These are phyloP conservation scores for Dynastes maya DNA, from an alignment of 2,888 invertebrate genomes.

Conservation along the genomic window DNA sequence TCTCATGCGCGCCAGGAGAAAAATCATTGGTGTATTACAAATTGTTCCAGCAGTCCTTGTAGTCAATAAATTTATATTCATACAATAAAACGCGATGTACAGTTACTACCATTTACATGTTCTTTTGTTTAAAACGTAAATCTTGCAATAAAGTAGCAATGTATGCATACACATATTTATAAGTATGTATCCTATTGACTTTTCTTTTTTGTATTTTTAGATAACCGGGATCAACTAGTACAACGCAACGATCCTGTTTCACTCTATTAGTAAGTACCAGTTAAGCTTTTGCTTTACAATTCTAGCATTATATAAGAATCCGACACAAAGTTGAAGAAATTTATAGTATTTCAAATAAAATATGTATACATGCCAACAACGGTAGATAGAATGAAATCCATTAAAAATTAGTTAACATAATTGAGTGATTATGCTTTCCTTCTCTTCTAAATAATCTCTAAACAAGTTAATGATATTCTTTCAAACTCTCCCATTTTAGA, in stretches of 20 bases:
- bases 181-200: neutral
- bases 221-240: conserved; percentile 11
- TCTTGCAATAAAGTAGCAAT: neutral
- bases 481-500: no score
- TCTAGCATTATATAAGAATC: no score
- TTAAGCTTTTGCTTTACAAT: no score
- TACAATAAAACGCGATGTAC: conserved; percentile 15
- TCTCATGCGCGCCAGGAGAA: conserved; percentile 3
- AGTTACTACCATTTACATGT: conserved; percentile 24
- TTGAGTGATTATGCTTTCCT: no score
- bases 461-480: no score
- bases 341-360: no score
- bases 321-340: no score
- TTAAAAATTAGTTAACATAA: no score
- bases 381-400: no score
- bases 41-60: conserved; percentile 29
- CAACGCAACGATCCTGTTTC: conserved; percentile 2
- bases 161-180: no score
- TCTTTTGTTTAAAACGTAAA: conserved; percentile 2
- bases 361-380: no score
- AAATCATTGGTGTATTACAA: conserved; percentile 23
- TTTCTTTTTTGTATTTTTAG: conserved; percentile 21
- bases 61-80: conserved; percentile 17
- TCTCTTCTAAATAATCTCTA: no score
- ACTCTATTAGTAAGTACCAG: conserved; percentile 22